A percentile compares a stretch with the other conserved stretches of the same genome.
These are phyloP conservation scores for Drosophila kambysellisi DNA, from an alignment of 2,888 invertebrate genomes.

Conservation along the genomic window DNA sequence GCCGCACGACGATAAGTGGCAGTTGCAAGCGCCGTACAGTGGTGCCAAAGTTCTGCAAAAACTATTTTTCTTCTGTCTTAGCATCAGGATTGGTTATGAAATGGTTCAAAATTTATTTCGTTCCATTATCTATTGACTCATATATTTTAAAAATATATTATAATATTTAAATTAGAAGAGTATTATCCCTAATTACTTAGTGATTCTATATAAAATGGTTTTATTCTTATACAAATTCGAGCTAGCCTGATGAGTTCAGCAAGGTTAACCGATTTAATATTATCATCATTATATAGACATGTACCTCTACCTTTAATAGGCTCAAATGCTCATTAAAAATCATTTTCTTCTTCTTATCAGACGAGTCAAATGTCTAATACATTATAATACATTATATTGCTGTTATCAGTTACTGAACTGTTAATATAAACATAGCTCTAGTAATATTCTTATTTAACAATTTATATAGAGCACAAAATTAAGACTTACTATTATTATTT, in stretches of 20 bases:
- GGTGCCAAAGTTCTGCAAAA: neutral
- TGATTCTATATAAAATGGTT: neutral
- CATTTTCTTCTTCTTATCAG: too few relatives aligned
- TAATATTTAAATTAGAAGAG: neutral
- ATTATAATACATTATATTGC: too few relatives aligned
- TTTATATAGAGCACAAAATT: too few relatives aligned
- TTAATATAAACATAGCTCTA: too few relatives aligned
- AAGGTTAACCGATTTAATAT: neutral
- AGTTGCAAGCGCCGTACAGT: constrained; percentile 32
- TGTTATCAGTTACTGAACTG: too few relatives aligned
- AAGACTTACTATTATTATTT: neutral
- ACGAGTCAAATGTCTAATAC: too few relatives aligned
- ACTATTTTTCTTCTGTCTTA: neutral
- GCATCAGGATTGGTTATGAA: neutral
- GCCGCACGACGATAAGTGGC: neutral
- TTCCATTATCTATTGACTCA: neutral
- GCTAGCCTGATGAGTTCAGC: too few relatives aligned
- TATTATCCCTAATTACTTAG: too few relatives aligned
- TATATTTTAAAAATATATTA: neutral
- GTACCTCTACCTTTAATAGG: neutral
- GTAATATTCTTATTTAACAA: too few relatives aligned
- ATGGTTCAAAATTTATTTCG: neutral
- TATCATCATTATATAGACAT: neutral
- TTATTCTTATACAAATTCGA: too few relatives aligned
- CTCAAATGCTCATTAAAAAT: neutral